Percentiles rank a stretch among this genome's conserved stretches.
Conservation (phyloP, 2,113 vertebrate species). For the Upupa epops region DNA sequence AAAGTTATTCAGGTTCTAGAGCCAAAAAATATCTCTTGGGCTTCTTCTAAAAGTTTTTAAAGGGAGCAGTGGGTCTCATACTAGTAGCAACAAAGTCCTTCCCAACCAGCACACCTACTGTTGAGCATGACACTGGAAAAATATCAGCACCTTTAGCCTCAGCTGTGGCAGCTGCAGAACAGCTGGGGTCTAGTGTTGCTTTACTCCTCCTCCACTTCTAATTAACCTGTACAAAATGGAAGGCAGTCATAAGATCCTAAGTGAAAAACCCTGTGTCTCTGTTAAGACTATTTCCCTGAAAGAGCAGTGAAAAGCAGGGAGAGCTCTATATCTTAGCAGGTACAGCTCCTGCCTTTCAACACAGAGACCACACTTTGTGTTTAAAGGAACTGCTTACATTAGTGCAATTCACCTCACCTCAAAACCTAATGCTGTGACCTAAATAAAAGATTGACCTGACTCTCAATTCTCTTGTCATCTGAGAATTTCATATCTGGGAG, state of each 20-base stretch:
- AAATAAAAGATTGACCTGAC: not conserved
- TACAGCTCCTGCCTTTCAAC: constrained; percentile 44
- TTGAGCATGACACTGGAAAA: constrained; percentile 14
- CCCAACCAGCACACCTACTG: not conserved
- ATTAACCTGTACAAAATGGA: constrained; percentile 24
- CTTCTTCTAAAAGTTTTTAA: not conserved
- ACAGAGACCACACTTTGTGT: constrained; percentile 12
- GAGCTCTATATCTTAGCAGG: not conserved
- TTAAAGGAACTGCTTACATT: constrained; percentile 23
- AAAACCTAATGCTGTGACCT: not conserved
- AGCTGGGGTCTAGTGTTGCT: not conserved
- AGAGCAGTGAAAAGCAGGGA: not conserved
- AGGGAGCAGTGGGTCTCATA: not conserved
- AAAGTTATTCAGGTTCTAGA: not conserved
- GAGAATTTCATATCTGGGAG: not conserved
- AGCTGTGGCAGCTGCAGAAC: constrained; percentile 24
- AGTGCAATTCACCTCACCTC: not conserved
- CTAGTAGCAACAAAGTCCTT: not conserved
- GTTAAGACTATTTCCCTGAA: not conserved
- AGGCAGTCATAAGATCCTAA: not conserved
- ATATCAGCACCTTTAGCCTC: not conserved
- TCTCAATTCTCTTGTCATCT: not conserved
- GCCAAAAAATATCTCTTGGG: not conserved
- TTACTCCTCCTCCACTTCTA: not conserved
- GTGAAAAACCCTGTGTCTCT: constrained; percentile 3